Conservation (phyloP, 1,140 invertebrate genomes). For the Cephus cinctus region DNA sequence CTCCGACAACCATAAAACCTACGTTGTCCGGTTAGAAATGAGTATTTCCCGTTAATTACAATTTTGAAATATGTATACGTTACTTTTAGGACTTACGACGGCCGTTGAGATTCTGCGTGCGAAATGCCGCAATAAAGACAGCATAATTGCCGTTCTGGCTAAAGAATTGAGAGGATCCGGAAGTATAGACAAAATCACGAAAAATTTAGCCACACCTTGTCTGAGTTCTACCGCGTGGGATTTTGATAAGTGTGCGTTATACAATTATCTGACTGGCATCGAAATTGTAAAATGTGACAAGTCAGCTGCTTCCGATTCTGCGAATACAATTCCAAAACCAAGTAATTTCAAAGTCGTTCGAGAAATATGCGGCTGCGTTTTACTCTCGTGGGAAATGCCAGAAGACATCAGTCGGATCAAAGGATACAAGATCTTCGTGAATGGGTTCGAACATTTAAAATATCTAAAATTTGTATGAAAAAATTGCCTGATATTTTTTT, state of each 20-base stretch:
- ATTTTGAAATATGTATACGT: too few species aligned
- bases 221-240: slow-evolving; percentile 7
- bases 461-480: background rate
- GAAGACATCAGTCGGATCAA: slow-evolving; percentile 8
- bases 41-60: too few species aligned
- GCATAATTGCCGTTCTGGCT: slow-evolving; percentile 21
- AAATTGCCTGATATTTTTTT: background rate
- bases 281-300: background rate
- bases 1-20: slow-evolving; percentile 7
- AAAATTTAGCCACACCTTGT: slow-evolving; percentile 15
- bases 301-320: too few species aligned
- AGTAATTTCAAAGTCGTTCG: slow-evolving; percentile 15
- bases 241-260: slow-evolving; percentile 17
- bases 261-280: slow-evolving; percentile 11
- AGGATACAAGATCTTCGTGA: slow-evolving; percentile 18
- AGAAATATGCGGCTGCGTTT: slow-evolving; percentile 11
- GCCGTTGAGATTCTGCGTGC: slow-evolving; percentile 17
- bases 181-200: slow-evolving; percentile 16
- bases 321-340: slow-evolving; percentile 10
- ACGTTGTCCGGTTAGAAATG: slow-evolving; percentile 17
- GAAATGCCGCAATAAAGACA: slow-evolving; percentile 20
- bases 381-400: slow-evolving; percentile 18
- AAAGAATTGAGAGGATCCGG: slow-evolving; percentile 14
- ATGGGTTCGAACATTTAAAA: slow-evolving; percentile 6
- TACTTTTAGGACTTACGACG: slow-evolving; percentile 15